Percentiles rank a stretch among this genome's conserved stretches.
Conservation (phyloP, 2,888 invertebrate genomes). For the Branchellion lobata region DNA sequence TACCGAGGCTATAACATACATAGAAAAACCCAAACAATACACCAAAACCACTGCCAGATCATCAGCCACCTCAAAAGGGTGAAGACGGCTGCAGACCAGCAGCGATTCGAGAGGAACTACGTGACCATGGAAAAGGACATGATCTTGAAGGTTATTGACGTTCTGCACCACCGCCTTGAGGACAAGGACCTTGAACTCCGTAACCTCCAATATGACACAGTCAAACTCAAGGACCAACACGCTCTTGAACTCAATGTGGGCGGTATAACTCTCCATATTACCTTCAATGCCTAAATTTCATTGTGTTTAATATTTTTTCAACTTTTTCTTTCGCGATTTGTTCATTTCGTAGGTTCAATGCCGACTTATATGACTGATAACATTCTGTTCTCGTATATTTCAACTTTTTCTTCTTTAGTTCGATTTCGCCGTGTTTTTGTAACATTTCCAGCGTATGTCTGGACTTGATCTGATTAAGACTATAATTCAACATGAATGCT, state of each 20-base stretch:
- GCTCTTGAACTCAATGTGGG: slow-evolving; percentile 16
- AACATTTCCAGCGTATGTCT: no score
- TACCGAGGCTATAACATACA: no score
- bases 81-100: not conserved
- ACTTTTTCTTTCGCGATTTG: not conserved
- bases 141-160: not conserved
- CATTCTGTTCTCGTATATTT: no score
- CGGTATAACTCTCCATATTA: no score
- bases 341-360: not conserved
- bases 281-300: no score
- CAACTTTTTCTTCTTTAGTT: no score
- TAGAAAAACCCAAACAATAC: no score
- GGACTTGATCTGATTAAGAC: no score
- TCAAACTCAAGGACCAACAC: slow-evolving; percentile 4
- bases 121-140: slow-evolving; percentile 16
- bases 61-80: slow-evolving; percentile 16
- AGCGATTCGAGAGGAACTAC: slow-evolving; percentile 22
- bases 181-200: slow-evolving; percentile 4
- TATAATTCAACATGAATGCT: no score
- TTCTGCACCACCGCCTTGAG: not conserved
- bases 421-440: no score
- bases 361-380: not conserved
- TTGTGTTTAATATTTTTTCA: no score
- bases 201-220: slow-evolving; percentile 17
- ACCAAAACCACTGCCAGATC: not conserved